Base-by-base conservation (phyloP, 1,140 invertebrate genomes). In the Eufriesea mexicana region DNA sequence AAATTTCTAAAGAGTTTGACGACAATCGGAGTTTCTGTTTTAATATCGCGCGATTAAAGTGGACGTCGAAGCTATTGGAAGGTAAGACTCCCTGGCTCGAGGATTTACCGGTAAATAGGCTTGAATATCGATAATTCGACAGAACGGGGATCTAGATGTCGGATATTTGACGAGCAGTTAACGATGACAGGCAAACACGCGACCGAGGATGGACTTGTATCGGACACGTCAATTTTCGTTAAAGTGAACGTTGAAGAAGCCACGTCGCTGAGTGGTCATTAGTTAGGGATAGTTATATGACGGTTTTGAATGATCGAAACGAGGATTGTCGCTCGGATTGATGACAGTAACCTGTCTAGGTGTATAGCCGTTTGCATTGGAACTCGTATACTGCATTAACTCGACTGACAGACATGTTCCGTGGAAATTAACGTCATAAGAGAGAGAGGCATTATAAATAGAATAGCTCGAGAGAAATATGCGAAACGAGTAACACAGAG, bases 201-300 rank as follows among this genome's bases (percentile, higher is more conserved):
- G 14, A 49, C 47, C 25, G 9, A n/a, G 23, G 42, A 62, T 72
- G 57, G 78, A 62, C 7, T 51, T n/a, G 67, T n/a, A 64, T 62
- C 12, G n/a, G 47, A 45, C 16, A 23, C 54, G 79, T 68, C 79
- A 42, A 68, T 82, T 55, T 82, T 82, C 79, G 47, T 82, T 76
- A 76, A 76, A 76, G 64, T 28, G 25, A 76, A 59, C 51, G 59
- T 81, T 47, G 72, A 75, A 76, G 73, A 57, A 35, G 61, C 16
- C 35, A 16, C 23, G 9, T n/a, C 7, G n/a, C 35, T 57, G 51
- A 78, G 35, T 54, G 64, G 35, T 57, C 62, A 57, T 66, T 51
- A 42, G 14, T 23, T 28, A 54, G 28, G 20, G 62, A 42, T 28
- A 28, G 62, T 68, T 64, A 51, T 76, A 68, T 76, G 10, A 23